Conservation (phyloP, 2,113 vertebrate species). For the Phylloscopus whistleri region DNA sequence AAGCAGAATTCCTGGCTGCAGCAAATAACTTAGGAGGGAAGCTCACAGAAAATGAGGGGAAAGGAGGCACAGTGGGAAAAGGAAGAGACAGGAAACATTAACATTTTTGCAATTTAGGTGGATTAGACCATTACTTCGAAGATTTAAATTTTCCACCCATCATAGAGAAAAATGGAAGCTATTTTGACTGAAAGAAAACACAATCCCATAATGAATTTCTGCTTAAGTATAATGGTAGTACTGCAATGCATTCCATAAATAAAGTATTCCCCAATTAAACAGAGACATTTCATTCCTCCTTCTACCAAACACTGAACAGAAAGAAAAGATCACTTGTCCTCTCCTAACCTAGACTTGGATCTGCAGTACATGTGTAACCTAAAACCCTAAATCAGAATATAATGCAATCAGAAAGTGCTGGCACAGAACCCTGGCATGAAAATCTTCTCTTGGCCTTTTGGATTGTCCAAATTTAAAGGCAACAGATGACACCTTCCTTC, state of each 20-base stretch:
- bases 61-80: background rate
- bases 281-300: background rate
- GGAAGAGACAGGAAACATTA: background rate
- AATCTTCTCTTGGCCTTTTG: background rate
- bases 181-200: background rate
- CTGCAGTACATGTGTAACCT: background rate
- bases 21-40: background rate
- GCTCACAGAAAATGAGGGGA: background rate
- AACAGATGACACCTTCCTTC: background rate
- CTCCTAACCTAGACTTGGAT: background rate
- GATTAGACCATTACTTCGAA: background rate
- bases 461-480: background rate
- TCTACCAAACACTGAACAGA: background rate
- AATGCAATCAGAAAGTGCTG: background rate
- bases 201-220: background rate
- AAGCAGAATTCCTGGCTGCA: background rate
- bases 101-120: background rate
- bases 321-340: background rate
- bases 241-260: background rate
- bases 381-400: background rate
- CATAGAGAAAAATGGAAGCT: background rate
- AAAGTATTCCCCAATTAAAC: background rate
- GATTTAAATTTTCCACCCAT: background rate
- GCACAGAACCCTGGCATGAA: background rate
- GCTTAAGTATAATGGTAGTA: background rate